Evolutionary conservation across 2,888 invertebrate genomes (phyloP), one percentile per base, ranked within the genome.

Genomic region (Hirudinaria manillensis): DNA sequence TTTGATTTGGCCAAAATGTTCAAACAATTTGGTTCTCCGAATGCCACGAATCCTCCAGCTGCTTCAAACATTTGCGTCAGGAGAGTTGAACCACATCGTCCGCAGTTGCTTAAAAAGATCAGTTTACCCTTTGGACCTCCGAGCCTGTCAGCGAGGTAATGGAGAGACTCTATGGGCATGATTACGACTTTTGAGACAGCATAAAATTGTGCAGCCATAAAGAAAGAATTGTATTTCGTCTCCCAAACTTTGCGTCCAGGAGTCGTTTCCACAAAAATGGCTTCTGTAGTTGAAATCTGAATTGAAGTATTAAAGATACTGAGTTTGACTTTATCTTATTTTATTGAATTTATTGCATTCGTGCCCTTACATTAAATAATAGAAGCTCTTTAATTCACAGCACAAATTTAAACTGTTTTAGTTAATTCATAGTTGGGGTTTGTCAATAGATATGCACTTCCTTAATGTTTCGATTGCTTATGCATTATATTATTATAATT

Each of bases 41-140:
- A 32, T 10, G 78, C 55, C 13, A 76, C 34, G 16, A 67, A 55
- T 51, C 65, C 32, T 10, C 45, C 75, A 4, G 78, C 77, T 24
- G 72, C 70, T 29, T 78, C 77, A 61, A 77, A 77, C 72, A 78
- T 73, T 70, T 76, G 75, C 24, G 75, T 72, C 7, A 78, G 45
- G 21, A 78, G 56, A 2, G 78, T 78, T 16, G 78, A 78, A 2
- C 78, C 78, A 36, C 78, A 78, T 10, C 78, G 34, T 27, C 77
- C 65, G 24, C 78, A 78, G 71, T 78, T 77, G 24, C 61, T 75
- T 21, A 78, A n/a, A 53, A 78, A 78, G 24, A 77, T 74, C 38
- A 78, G 34, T 70, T 71, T 34, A 21, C 66, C 74, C 34, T 53
- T 36, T 19, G 78, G 78, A 34, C 73, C 75, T 24, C 73, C 73